A percentile compares a stretch with the other conserved stretches of the same genome.
Conservation (phyloP, 2,888 invertebrate species). For the Neoitamus cyanurus region DNA sequence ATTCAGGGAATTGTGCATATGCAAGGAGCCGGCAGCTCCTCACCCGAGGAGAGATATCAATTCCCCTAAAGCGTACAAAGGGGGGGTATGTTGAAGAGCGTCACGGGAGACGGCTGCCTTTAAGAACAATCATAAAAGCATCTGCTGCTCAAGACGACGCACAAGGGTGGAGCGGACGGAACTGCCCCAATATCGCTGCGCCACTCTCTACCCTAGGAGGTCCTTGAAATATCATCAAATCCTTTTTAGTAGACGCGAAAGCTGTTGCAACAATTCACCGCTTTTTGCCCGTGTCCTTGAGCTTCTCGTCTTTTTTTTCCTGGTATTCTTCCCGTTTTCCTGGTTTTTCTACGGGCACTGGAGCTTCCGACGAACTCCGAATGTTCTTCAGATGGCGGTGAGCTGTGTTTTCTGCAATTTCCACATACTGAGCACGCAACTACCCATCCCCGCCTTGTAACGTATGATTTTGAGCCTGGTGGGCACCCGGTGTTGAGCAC, state of each 20-base stretch:
- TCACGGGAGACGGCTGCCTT: background rate
- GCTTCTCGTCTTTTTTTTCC: background rate
- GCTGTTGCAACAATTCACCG: constrained; percentile 46
- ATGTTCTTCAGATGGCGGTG: constrained; percentile 20
- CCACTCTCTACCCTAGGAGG: background rate
- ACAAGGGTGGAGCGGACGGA: background rate
- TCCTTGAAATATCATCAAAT: constrained; percentile 43
- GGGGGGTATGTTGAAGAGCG: background rate
- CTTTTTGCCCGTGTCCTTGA: constrained; percentile 36
- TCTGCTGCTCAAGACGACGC: constrained; percentile 3
- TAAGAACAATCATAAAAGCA: constrained; percentile 37
- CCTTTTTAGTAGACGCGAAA: constrained; percentile 44
- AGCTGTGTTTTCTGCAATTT: constrained; percentile 33
- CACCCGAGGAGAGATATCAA: constrained; percentile 19
- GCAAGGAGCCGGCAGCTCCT: background rate
- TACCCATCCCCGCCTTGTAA: background rate
- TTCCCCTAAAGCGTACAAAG: background rate
- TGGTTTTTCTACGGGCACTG: background rate
- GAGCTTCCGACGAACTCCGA: background rate
- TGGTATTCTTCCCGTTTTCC: background rate
- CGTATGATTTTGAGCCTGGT: background rate
- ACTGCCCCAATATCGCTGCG: background rate
- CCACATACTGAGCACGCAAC: constrained; percentile 18
- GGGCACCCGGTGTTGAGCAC: constrained; percentile 4
- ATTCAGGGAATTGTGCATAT: constrained; percentile 32